Percentiles rank a stretch among this genome's conserved stretches.
Conservation (phyloP, 2,797 vertebrate genomes). For the Oreortyx pictus region DNA sequence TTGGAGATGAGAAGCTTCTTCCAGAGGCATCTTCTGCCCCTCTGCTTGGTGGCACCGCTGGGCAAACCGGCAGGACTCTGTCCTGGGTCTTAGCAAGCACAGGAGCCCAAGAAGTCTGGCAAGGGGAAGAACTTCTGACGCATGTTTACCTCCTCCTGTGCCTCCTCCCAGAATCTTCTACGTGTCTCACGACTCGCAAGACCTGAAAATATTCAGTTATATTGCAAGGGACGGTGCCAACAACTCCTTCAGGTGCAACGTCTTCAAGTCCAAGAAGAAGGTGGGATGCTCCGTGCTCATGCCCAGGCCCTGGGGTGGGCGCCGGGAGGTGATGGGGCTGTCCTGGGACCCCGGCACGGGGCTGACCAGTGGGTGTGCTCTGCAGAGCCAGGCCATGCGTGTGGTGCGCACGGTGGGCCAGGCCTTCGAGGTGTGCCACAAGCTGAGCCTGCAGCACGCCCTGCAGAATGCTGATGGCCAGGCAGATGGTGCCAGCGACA, state of each 20-base stretch:
- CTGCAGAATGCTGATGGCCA: conserved; percentile 81
- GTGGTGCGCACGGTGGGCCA: conserved; percentile 88
- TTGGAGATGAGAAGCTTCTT: not conserved
- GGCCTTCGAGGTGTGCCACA: conserved; percentile 91
- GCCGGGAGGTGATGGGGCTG: not conserved
- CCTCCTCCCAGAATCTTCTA: conserved; percentile 86
- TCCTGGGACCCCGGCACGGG: not conserved
- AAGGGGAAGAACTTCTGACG: not conserved
- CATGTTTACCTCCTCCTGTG: not conserved
- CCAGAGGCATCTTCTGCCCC: not conserved
- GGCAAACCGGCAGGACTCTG: not conserved
- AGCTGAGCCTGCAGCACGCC: conserved; percentile 87
- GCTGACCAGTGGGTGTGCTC: not conserved
- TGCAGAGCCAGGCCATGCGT: conserved; percentile 87
- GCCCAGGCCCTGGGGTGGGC: not conserved
- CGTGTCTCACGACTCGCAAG: conserved; percentile 88
- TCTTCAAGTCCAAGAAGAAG: conserved; percentile 94
- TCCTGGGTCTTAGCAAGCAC: not conserved
- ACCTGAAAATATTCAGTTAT: conserved; percentile 91
- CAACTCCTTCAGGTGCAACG: conserved; percentile 89
- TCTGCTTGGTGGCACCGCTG: not conserved
- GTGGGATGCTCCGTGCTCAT: conserved; percentile 45
- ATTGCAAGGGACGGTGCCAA: conserved; percentile 86
- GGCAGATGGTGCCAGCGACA: conserved; percentile 83
- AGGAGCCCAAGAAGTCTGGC: not conserved